Conservation (phyloP, 2,888 invertebrate species). For the Seira ritae region DNA sequence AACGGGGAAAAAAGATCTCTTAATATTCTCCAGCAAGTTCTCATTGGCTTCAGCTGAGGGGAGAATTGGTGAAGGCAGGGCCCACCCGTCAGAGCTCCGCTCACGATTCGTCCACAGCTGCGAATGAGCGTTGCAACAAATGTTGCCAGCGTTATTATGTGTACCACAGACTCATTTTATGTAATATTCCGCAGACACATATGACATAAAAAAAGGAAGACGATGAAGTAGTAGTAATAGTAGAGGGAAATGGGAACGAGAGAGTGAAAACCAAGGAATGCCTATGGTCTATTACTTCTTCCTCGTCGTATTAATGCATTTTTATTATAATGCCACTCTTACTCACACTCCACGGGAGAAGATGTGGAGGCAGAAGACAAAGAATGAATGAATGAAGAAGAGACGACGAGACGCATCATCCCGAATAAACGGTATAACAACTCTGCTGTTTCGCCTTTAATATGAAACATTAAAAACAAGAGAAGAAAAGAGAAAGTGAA, state of each 20-base stretch:
- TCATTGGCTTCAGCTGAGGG: constrained; percentile 73
- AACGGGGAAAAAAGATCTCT: constrained; percentile 62
- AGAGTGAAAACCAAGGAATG: background rate
- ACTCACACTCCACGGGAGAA: background rate
- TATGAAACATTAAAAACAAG: no score
- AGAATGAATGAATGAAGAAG: background rate
- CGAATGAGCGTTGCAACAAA: constrained; percentile 74
- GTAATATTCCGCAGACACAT: constrained; percentile 8
- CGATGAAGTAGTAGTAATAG: no score
- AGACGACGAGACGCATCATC: background rate
- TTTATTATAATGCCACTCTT: background rate
- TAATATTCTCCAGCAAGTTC: background rate
- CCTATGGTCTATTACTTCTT: background rate
- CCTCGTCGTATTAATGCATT: background rate
- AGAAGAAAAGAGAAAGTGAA: no score
- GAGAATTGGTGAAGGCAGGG: constrained; percentile 66
- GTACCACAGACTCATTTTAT: constrained; percentile 11
- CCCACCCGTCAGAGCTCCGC: constrained; percentile 49
- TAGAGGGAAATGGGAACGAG: no score
- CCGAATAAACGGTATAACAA: constrained; percentile 31
- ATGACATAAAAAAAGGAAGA: background rate
- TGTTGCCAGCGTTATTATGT: constrained; percentile 68
- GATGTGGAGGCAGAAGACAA: background rate
- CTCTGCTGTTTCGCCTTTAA: no score
- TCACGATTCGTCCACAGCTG: constrained; percentile 72